phyloP scores from a whole-genome alignment of 92 coral and sea anemone genomes.

The Ricordea florida region DNA sequence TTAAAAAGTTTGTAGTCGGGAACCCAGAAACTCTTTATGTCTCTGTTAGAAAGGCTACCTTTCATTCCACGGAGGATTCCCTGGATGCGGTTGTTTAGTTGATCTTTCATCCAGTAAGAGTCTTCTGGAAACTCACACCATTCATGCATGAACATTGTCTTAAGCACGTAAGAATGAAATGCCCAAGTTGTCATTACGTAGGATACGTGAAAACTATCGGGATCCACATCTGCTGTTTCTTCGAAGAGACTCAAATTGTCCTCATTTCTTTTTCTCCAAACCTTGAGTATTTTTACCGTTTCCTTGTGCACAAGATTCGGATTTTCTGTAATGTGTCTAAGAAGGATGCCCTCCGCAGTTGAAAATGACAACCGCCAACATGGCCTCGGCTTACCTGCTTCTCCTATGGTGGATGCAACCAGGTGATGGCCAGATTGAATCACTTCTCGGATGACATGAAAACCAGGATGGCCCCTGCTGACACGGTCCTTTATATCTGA shows the following conservation, averaged over 20 bases:
- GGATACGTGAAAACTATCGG: too few relatives aligned
- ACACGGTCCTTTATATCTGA: slow-evolving; percentile 27
- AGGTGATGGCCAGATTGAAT: slow-evolving; percentile 32
- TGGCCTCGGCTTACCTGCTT: slow-evolving; percentile 45
- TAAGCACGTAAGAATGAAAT: slow-evolving; percentile 44
- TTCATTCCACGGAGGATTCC: slow-evolving; percentile 28
- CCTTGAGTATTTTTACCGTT: slow-evolving; percentile 24
- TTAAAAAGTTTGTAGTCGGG: slow-evolving; percentile 49
- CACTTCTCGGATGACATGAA: slow-evolving; percentile 9
- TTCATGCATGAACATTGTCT: slow-evolving; percentile 54
- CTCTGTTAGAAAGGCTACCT: slow-evolving; percentile 8
- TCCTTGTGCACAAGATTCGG: slow-evolving; percentile 17
- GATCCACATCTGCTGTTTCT: not conserved
- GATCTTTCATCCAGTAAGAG: slow-evolving; percentile 8
- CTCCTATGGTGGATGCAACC: slow-evolving; percentile 66
- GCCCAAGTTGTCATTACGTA: slow-evolving; percentile 25
- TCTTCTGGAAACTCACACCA: slow-evolving; percentile 33
- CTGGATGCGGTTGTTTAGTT: slow-evolving; percentile 4
- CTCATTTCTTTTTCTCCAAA: slow-evolving; percentile 22
- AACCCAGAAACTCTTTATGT: slow-evolving; percentile 48
- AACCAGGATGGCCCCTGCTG: slow-evolving; percentile 40
- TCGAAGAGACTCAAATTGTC: not conserved
- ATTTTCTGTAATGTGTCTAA: slow-evolving; percentile 5
- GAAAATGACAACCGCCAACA: slow-evolving; percentile 69
- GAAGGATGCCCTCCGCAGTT: slow-evolving; percentile 52